A percentile compares a stretch with the other conserved stretches of the same genome.
These are phyloP conservation scores for Epirrita christyi DNA, from an alignment of 2,888 invertebrate genomes.

Conservation along the genomic window DNA sequence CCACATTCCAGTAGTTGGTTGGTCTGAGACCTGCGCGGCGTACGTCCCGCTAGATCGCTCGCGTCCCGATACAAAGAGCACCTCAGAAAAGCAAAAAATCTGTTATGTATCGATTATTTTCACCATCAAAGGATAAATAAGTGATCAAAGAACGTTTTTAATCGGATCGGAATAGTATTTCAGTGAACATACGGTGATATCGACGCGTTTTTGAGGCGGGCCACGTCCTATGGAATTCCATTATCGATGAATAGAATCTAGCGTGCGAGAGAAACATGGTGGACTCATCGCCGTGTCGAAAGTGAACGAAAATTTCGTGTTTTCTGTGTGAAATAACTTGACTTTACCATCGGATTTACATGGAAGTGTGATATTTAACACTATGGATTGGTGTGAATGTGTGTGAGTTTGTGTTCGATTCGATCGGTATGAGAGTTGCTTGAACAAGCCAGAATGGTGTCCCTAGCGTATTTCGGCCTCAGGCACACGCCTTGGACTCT, in stretches of 20 bases:
- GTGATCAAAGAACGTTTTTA: conserved; percentile 14
- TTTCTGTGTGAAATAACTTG: conserved; percentile 64
- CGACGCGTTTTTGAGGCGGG: conserved; percentile 63
- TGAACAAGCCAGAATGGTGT: conserved; percentile 77
- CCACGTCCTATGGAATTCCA: conserved; percentile 83
- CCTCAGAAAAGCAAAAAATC: conserved; percentile 82
- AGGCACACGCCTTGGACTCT: conserved; percentile 81
- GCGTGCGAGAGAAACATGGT: conserved; percentile 78
- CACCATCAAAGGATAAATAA: conserved; percentile 61
- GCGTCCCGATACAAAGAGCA: conserved; percentile 81
- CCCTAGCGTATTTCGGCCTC: conserved; percentile 71
- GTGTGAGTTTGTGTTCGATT: conserved; percentile 42
- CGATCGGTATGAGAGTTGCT: conserved; percentile 40
- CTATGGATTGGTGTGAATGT: conserved; percentile 73
- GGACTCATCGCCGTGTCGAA: conserved; percentile 73
- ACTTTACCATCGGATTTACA: conserved; percentile 23
- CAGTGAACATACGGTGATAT: conserved; percentile 51
- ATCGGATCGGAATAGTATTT: conserved; percentile 37
- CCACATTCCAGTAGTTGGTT: conserved; percentile 83
- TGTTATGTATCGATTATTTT: conserved; percentile 85
- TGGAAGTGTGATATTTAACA: conserved; percentile 54
- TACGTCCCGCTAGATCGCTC: conserved; percentile 53
- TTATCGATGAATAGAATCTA: conserved; percentile 84
- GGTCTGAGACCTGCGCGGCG: conserved; percentile 71
- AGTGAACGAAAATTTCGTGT: conserved; percentile 67